These are phyloP conservation scores for Syngnathus typhle DNA, from an alignment of 2,113 vertebrate genomes.

Conservation along the genomic window DNA sequence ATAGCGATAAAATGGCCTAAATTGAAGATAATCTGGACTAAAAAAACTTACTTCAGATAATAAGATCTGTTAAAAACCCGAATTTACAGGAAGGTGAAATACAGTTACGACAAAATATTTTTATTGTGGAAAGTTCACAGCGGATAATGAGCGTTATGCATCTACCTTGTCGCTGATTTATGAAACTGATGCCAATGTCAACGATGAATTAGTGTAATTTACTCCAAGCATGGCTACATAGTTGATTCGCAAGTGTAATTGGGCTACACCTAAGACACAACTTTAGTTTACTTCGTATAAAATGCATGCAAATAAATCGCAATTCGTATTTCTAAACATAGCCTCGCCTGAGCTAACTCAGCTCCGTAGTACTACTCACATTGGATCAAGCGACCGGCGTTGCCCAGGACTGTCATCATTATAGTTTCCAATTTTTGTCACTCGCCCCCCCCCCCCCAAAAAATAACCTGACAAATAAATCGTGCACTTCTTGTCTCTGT, in stretches of 20 bases:
- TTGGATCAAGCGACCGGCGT: constrained; percentile 52
- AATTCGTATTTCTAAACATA: neutral
- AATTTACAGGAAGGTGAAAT: fast-evolving
- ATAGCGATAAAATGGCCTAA: too few species aligned
- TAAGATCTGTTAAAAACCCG: neutral
- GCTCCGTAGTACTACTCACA: constrained; percentile 54
- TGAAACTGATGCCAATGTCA: constrained; percentile 46
- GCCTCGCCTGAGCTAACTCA: constrained; percentile 1
- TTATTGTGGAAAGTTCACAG: neutral
- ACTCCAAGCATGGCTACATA: neutral
- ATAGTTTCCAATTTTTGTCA: neutral
- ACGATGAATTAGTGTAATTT: constrained; percentile 16
- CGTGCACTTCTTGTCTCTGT: neutral
- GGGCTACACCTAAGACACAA: neutral
- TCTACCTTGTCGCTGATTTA: neutral
- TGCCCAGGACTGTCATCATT: constrained; percentile 62
- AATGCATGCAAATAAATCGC: neutral
- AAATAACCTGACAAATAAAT: neutral
- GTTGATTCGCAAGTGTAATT: neutral
- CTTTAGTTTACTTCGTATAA: neutral
- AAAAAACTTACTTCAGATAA: neutral
- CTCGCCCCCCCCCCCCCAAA: too few species aligned
- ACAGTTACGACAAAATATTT: fast-evolving
- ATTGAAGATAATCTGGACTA: too few species aligned
- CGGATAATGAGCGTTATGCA: neutral